Base-by-base conservation (phyloP, 2,113 vertebrate species). In the Dipodomys stephensi region DNA sequence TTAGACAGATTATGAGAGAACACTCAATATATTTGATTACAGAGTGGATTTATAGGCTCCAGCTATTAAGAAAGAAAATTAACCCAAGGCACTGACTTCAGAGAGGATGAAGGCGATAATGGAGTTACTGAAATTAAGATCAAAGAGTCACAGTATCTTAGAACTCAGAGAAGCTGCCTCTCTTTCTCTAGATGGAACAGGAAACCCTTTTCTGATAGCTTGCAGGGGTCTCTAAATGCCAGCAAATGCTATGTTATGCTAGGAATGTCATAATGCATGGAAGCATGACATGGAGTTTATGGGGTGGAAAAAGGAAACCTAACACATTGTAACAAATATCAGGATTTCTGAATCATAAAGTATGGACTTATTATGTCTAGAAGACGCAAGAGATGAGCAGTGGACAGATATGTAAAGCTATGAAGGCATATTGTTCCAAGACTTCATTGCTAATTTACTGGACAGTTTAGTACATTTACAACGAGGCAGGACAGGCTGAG, bases 1-100 rank as follows among this genome's bases (percentile, higher is more conserved):
- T 88, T 79, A 72, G 57, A 69, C 30, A 92, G 39, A 85, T 93
- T 90, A 77, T 92, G 72, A 97, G 93, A 83, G 62, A 83, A 92
- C 32, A 64, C 1, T 68, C 71, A 86, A 73, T 88, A 80, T 18
- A 64, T 68, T 90, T 92, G 76, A 92, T 93, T 95, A 72, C 44
- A 87, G 83, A 72, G 53, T 86, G 92, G 78, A 88, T 93, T 92
- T 90, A 83, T 27, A 88, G 16, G 22, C 53, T 88, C 10, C 72
- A 74, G 46, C 60, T 92, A 92, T 83, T 94, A 76, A 90, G 81
- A 62, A 82, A 89, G 68, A 91, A 67, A 62, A 83, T 80, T 60
- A 77, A 80, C 32, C 23, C 4, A 81, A 71, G 60, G 7, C 68
- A 71, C 72, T 49, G 72, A 87, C 91, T 62, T 92, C 32, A 77